phyloP scores from a whole-genome alignment of 2,888 invertebrate species.

The Neria commutata region DNA sequence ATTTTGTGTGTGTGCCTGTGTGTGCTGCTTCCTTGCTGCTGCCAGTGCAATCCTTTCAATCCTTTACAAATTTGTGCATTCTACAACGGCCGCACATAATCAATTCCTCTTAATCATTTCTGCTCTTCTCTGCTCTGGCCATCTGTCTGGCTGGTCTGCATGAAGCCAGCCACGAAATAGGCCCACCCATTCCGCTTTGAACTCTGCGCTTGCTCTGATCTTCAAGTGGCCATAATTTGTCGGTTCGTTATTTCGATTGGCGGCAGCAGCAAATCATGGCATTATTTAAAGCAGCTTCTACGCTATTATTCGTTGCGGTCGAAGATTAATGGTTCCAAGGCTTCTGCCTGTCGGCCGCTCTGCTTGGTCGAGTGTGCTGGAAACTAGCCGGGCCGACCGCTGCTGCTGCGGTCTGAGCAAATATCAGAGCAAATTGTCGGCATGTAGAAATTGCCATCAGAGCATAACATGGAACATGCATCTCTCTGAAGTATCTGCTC shows the following conservation, averaged over 20 bases:
- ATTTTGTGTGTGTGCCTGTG: too few relatives aligned
- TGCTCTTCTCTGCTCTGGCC: too few relatives aligned
- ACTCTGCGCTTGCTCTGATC: slow-evolving; percentile 1
- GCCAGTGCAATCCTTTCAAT: not conserved
- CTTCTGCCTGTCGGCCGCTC: not conserved
- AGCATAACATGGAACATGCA: too few relatives aligned
- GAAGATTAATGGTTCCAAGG: slow-evolving; percentile 46
- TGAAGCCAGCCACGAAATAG: not conserved
- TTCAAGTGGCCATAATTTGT: slow-evolving; percentile 26
- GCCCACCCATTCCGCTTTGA: not conserved
- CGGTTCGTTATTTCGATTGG: slow-evolving; percentile 26
- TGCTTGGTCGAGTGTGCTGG: too few relatives aligned
- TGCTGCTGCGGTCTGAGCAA: not conserved
- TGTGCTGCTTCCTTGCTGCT: not conserved
- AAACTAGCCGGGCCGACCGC: not conserved
- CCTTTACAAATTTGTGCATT: too few relatives aligned
- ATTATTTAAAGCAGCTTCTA: slow-evolving; percentile 23
- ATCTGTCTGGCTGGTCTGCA: not conserved
- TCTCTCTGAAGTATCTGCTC: too few relatives aligned
- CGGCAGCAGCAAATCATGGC: slow-evolving; percentile 23
- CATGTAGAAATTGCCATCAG: too few relatives aligned
- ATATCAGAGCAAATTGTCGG: not conserved
- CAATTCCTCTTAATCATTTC: not conserved
- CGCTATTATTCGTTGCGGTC: slow-evolving; percentile 54
- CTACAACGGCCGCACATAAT: not conserved